Base-by-base conservation (phyloP, 64 coral and sea anemone species). In the Montipora sp. region DNA sequence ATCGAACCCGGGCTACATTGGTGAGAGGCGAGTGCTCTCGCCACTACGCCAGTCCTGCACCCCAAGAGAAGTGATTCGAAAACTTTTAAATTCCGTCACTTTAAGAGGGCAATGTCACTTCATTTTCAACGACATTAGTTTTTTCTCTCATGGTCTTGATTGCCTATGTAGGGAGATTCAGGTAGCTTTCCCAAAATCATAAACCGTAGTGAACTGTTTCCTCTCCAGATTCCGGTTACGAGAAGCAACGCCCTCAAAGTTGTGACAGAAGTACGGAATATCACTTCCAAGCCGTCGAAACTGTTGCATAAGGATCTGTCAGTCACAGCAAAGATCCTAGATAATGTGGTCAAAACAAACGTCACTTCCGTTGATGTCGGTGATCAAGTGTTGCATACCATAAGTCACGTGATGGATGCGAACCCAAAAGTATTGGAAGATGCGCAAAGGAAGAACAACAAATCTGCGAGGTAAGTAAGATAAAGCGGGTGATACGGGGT, bases 361-460 rank as follows among this genome's bases (percentile, higher is more conserved):
- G 69, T 50, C 15, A 98, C 89, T 19, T 94, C 91, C 11, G 73
- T 75, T 19, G 77, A 78, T 19, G 97, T 98, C 8, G 88, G 93
- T 2, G 91, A 98, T 47, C 83, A 92, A 21, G 73, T 98, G 66
- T 16, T 95, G 24, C 77, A 89, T 47, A 98, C 93, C 47, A 80
- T 98, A 19, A 98, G 93, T 87, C 89, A 98, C 44, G 93, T 95
- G 49, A 95, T 95, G 93, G 90, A 95, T 74, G 96, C 92, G 4
- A 65, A 87, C 51, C 55, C 66, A n/a, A 80, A 95, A 13, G 85
- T 89, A 7, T 12, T 95, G 59, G 88, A 83, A 19, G 91, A 89
- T 47, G 91, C 83, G 53, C 95, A 94, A 72, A 48, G 87, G 21
- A 94, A 92, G 70, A 91, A 92, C 77, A 97, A 97, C 84, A 94